Conservation (phyloP, 1,140 invertebrate species). For the Chironomus tepperi region DNA sequence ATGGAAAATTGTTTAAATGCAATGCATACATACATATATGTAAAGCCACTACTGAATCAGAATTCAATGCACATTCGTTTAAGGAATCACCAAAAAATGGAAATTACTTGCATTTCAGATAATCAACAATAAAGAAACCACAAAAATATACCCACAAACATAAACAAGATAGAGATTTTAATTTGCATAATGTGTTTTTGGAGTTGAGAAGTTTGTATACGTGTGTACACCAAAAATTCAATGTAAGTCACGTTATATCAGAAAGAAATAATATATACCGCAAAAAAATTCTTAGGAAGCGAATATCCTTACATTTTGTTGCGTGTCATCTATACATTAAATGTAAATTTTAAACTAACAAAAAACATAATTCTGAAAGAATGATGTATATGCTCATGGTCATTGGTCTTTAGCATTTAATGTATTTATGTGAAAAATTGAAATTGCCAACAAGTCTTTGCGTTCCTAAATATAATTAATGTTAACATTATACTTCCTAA, state of each 20-base stretch:
- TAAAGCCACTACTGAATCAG: neutral
- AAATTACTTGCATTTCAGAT: neutral
- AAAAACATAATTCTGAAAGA: no score
- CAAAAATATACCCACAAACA: neutral
- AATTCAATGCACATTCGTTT: neutral
- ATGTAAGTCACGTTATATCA: conserved; percentile 13
- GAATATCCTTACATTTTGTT: neutral
- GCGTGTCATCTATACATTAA: neutral
- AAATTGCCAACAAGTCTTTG: no score
- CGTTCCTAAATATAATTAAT: no score
- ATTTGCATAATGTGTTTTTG: conserved; percentile 1
- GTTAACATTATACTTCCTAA: no score
- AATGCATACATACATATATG: no score
- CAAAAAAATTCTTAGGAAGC: neutral
- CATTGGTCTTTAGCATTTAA: no score
- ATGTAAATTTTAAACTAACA: no score
- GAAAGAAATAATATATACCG: neutral
- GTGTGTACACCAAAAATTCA: neutral
- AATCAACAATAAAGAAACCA: neutral
- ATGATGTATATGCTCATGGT: no score
- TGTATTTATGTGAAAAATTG: no score
- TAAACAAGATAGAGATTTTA: neutral
- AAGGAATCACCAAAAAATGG: neutral
- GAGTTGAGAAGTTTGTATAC: neutral
- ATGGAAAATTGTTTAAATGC: no score